phyloP scores from a whole-genome alignment of 2,797 vertebrate genomes.

The Sebastes itinus region DNA sequence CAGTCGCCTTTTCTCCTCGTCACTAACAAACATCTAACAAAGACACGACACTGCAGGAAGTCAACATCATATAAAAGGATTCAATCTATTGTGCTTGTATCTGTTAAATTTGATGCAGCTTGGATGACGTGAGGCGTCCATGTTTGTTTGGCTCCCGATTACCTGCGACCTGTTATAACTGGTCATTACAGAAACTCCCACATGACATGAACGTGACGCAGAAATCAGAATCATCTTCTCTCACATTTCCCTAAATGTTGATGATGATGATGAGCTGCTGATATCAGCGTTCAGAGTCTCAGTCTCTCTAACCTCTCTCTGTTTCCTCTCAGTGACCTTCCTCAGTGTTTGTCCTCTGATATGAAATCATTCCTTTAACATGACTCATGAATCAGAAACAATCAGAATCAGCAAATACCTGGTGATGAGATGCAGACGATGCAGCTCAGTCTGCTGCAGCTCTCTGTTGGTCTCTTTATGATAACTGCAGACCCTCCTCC shows the following conservation, averaged over 20 bases:
- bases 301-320: no score
- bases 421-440: conserved; percentile 51
- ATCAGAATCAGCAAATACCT: conserved; percentile 62
- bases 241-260: no score
- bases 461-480: conserved; percentile 20
- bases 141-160: not conserved
- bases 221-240: not conserved
- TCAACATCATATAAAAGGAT: no score
- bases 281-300: no score
- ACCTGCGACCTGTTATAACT: not conserved
- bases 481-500: conserved; percentile 46
- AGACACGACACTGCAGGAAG: no score
- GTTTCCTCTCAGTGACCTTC: conserved; percentile 14
- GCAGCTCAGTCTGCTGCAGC: conserved; percentile 55
- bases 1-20: not conserved
- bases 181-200: not conserved
- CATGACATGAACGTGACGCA: not conserved
- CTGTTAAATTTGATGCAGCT: no score
- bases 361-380: not conserved
- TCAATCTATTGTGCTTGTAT: no score
- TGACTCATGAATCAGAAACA: not conserved
- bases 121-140: not conserved
- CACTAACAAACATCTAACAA: no score
- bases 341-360: not conserved
- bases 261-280: no score